Base-by-base conservation (phyloP, 2,888 invertebrate genomes). In the Seira ritae region DNA sequence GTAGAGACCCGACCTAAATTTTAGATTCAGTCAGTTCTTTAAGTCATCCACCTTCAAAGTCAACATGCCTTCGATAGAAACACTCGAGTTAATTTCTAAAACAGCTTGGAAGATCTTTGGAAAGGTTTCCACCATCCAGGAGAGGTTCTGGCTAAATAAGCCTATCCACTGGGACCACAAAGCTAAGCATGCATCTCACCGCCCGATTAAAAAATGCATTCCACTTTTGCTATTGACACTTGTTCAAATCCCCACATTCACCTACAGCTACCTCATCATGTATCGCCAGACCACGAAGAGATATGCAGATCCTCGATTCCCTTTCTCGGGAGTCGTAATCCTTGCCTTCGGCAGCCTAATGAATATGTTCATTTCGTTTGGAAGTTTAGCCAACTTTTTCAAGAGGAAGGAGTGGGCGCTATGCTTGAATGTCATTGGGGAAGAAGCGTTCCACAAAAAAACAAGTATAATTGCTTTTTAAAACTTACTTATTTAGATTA, bases 291-390 rank as follows among this genome's bases (percentile, higher is more conserved):
- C 24, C 24, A 76, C 10, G 37, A 55, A 68, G 0, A 19, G 20
- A 60, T 31, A 8, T 6, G 68, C 68, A 31, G 23, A 77, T n/a
- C 69, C 69, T 12, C 17, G 46, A 46, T 77, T 77, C 62, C 62
- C 69, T 1, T 62, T 70, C 60, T 2, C 55, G 15, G 77, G 70
- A 37, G n/a, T 60, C 4, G 55, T 76, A 0, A 0, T 76, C n/a
- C 0, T 76, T 12, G 70, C 69, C 0, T 77, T 62, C 23, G 37
- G 37, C 3, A 60, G 62, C 8, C 20, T 77, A 62, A 70, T 77
- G 77, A 77, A 77, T 12, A 20, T 77, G 12, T 77, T 77, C 23
- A 42, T 77, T 6, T 62, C 77, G 0, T 55, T 68, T 68, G 77
- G 77, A 17, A 69, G 70, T 20, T 19, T 77, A 0, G 31, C 77